Evolutionary conservation across 2,113 vertebrate genomes (phyloP), one percentile per base, ranked within the genome.

Genomic region (Aphelocoma coerulescens): DNA sequence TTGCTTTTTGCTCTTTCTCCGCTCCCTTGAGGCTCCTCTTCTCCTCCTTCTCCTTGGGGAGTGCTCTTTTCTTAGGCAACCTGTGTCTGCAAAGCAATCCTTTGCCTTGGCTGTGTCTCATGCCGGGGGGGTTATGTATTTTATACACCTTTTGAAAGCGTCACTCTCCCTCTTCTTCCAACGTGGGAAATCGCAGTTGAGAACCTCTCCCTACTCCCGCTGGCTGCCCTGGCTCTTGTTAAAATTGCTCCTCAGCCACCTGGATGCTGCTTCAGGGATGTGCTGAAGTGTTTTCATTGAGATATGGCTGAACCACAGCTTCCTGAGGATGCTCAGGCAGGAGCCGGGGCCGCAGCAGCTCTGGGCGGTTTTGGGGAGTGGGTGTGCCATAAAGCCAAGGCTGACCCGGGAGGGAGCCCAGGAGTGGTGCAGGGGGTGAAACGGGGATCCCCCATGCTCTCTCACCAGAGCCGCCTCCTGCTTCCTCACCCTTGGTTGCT

Each of bases 1-100:
- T 51, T 46, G 88, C 92, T 89, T 85, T 92, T 90, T 87, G 79
- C 95, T 96, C 73, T 89, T 85, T 13, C 35, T 62, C 71, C 46
- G 24, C 15, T 63, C 33, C 95, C 87, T 71, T 58, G 67, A 85
- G 43, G 43, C n/a, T 93, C 67, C 95, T 46, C 12, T 97, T 89
- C 68, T 93, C 77, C 94, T 94, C 65, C 24, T 83, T 61, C 84
- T 91, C 79, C 89, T 95, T 35, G 62, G 35, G 74, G 91, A 88
- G 61, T 28, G 10, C 43, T 83, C 39, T 92, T 69, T 95, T 93
- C 93, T 93, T n/a, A 55, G 44, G 72, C 11, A 61, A 73, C 22
- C 58, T 32, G 46, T 96, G 94, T 95, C 73, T 54, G 23, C 72
- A 79, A 86, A 68, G 95, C 10, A 32, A 91, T 93, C 73, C 88